phyloP scores from a whole-genome alignment of 2,113 vertebrate species.

The Phrynosoma platyrhinos region DNA sequence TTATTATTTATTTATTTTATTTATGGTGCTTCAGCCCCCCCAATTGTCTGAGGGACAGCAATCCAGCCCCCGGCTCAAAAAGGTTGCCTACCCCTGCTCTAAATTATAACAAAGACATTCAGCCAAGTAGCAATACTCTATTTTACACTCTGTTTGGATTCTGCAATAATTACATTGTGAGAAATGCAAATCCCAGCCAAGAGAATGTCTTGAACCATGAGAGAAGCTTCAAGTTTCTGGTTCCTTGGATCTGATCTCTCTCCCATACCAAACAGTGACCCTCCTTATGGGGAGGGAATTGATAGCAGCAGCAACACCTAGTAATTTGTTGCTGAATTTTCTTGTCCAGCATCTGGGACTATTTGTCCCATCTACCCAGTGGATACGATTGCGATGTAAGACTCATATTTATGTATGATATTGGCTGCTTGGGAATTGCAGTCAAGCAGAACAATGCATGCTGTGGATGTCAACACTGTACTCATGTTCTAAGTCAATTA shows the following conservation, averaged over 20 bases:
- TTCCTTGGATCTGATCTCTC: neutral
- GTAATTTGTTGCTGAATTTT: neutral
- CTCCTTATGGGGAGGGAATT: neutral
- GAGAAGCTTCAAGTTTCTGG: neutral
- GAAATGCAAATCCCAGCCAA: too few relatives aligned
- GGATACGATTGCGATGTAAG: conserved; percentile 18
- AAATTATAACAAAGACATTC: neutral
- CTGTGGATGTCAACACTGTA: conserved; percentile 46
- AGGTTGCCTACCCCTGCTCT: too few relatives aligned
- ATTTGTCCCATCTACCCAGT: neutral
- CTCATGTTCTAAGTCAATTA: conserved; percentile 66
- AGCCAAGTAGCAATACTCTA: neutral
- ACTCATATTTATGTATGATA: conserved; percentile 31
- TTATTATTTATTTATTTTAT: too few relatives aligned
- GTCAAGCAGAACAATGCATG: neutral
- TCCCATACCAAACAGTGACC: neutral
- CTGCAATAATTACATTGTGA: neutral
- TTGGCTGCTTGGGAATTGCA: conserved; percentile 41
- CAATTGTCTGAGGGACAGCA: too few relatives aligned
- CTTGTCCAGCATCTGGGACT: neutral
- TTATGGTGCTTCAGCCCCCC: too few relatives aligned
- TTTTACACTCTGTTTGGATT: neutral
- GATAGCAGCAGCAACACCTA: neutral
- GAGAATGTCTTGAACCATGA: neutral
- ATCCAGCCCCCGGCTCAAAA: too few relatives aligned